Conservation (phyloP, 1,140 invertebrate genomes). For the Cydia amplana region DNA sequence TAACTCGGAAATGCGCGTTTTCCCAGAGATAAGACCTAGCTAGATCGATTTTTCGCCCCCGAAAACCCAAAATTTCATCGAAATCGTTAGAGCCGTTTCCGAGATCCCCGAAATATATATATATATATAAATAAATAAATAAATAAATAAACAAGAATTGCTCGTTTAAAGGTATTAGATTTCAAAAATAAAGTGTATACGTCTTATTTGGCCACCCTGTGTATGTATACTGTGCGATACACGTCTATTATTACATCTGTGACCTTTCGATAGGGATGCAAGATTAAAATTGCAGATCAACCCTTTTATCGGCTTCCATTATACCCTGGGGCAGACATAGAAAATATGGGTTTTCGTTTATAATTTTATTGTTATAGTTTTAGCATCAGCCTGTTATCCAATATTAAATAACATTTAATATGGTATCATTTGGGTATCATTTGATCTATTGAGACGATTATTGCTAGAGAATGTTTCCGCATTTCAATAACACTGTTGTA, state of each 20-base stretch:
- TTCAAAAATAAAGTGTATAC: too few species aligned
- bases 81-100: too few species aligned
- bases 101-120: too few species aligned
- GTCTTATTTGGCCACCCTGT: too few species aligned
- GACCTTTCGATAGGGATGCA: not conserved
- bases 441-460: not conserved
- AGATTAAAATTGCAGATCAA: constrained; percentile 4
- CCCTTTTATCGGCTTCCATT: constrained; percentile 2
- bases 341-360: not conserved
- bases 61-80: too few species aligned
- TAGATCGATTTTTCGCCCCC: too few species aligned
- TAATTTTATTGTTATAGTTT: not conserved
- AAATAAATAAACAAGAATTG: too few species aligned
- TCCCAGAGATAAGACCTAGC: too few species aligned
- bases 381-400: not conserved
- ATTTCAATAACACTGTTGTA: not conserved
- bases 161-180: too few species aligned
- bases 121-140: too few species aligned
- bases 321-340: not conserved
- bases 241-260: not conserved
- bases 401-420: not conserved
- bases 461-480: not conserved
- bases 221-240: not conserved
- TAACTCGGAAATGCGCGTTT: too few species aligned
- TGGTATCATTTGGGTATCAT: not conserved